Percentiles rank a stretch among this genome's conserved stretches.
phyloP scores from a whole-genome alignment of 2,797 vertebrate genomes.

The Capromys pilorides region DNA sequence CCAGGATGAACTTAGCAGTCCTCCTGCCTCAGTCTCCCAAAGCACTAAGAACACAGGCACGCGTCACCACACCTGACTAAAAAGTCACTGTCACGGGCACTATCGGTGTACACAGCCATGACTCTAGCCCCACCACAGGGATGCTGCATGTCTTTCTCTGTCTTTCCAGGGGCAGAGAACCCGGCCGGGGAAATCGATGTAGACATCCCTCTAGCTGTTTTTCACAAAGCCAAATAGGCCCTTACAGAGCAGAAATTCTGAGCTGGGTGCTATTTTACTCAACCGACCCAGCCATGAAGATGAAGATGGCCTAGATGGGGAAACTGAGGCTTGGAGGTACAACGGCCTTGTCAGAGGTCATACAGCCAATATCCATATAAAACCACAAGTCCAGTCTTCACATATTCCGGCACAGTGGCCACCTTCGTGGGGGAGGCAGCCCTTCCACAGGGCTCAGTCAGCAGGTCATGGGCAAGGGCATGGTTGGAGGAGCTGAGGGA shows the following conservation, averaged over 20 bases:
- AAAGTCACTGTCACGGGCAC: neutral
- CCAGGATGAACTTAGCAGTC: neutral
- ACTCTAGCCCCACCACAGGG: neutral
- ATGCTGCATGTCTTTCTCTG: neutral
- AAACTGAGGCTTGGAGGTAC: neutral
- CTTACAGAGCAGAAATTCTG: neutral
- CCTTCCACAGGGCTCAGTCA: neutral
- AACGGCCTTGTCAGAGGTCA: neutral
- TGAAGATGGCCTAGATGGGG: too few species aligned
- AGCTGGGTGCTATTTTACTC: rapidly evolving
- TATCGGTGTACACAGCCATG: rapidly evolving
- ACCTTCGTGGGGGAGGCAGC: rapidly evolving
- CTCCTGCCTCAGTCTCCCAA: neutral
- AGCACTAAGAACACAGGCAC: neutral
- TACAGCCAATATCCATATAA: rapidly evolving
- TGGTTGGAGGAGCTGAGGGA: neutral
- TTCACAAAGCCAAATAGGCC: neutral
- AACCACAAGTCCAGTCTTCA: neutral
- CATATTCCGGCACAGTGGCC: rapidly evolving
- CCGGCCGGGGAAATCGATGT: neutral
- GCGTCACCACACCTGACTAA: neutral
- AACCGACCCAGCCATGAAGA: rapidly evolving
- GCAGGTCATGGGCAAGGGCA: too few species aligned
- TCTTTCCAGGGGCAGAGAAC: neutral
- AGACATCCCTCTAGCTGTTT: neutral